Evolutionary conservation across 2,797 vertebrate species (phyloP), one percentile per base, ranked within the genome.

Genomic region (Poecilia gillii): DNA sequence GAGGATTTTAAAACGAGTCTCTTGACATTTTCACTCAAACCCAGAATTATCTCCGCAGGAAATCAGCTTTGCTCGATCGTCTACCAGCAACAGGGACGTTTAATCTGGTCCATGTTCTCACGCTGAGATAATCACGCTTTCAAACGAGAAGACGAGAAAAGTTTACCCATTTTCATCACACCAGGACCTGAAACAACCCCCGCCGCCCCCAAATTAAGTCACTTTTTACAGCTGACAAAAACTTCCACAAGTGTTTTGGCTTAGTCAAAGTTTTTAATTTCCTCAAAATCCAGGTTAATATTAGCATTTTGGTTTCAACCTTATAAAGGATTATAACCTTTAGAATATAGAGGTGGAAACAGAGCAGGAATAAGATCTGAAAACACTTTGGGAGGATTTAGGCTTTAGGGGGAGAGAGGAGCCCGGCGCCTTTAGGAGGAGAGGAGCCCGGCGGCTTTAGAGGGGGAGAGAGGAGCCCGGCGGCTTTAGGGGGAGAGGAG

Each of bases 391-490:
- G 46, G 46, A 47, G 14, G 46, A 16, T 4, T 3, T n/a, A n/a
- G 36, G 36, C 3, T 36, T 36, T 3, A 36, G 33, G 33, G 36
- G 36, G 36, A 0, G 36, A 3, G 36, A 36, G 36, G 36, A 36
- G 36, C 36, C 36, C 36, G 36, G 36, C 36, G 0, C 3, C 36
- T 36, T 36, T 36, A 4, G 36, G 36, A 3, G 46, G 14, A 13
- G 45, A 46, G 13, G 45, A 14, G 13, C 12, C 45, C 3, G 3
- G 13, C 0, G 0, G 14, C 1, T 16, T n/a, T n/a, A n/a, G 33
- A n/a, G n/a, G n/a, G n/a, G n/a, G n/a, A n/a, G n/a, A n/a, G n/a
- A n/a, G n/a, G n/a, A n/a, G n/a, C n/a, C 33, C 33, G 33, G 33
- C 33, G 1, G 33, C 33, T 33, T 33, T 33, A 2, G 33, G 33